Evolutionary conservation across 2,888 invertebrate species (phyloP).

Genomic region (Pheosia gnoma): DNA sequence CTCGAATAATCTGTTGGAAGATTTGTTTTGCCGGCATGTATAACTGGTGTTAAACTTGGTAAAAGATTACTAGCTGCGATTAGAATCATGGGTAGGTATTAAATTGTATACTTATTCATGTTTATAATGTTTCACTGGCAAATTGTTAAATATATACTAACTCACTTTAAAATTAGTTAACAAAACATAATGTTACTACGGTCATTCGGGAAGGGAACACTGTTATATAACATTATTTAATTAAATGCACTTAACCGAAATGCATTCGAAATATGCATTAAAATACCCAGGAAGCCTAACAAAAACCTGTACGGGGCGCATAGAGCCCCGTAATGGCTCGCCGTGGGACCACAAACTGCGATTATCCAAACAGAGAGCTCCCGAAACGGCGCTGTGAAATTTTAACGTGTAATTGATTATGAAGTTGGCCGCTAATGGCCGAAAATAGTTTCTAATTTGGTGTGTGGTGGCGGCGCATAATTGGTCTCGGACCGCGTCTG

Average conservation of each 20-base stretch:
- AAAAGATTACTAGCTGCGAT: not conserved
- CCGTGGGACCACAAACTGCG: slow-evolving; percentile 83
- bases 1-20: slow-evolving; percentile 55
- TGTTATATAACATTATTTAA: slow-evolving; percentile 50
- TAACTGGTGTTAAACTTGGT: not conserved
- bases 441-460: slow-evolving; percentile 84
- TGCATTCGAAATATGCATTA: slow-evolving; percentile 73
- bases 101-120: no score
- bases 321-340: slow-evolving; percentile 72
- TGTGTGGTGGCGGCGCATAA: slow-evolving; percentile 71
- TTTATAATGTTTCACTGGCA: no score
- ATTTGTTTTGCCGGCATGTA: slow-evolving; percentile 51
- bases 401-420: slow-evolving; percentile 83
- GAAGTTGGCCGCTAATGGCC: slow-evolving; percentile 82
- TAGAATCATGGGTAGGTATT: no score
- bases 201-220: slow-evolving; percentile 28
- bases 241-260: slow-evolving; percentile 57
- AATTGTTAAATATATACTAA: no score
- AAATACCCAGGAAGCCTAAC: slow-evolving; percentile 68
- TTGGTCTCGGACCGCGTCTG: slow-evolving; percentile 74
- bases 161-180: no score
- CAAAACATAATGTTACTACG: not conserved
- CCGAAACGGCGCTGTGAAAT: slow-evolving; percentile 79
- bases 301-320: slow-evolving; percentile 76
- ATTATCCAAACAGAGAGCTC: slow-evolving; percentile 78